These are phyloP conservation scores for Tichodroma muraria DNA, from an alignment of 2,113 vertebrate genomes.

Conservation along the genomic window DNA sequence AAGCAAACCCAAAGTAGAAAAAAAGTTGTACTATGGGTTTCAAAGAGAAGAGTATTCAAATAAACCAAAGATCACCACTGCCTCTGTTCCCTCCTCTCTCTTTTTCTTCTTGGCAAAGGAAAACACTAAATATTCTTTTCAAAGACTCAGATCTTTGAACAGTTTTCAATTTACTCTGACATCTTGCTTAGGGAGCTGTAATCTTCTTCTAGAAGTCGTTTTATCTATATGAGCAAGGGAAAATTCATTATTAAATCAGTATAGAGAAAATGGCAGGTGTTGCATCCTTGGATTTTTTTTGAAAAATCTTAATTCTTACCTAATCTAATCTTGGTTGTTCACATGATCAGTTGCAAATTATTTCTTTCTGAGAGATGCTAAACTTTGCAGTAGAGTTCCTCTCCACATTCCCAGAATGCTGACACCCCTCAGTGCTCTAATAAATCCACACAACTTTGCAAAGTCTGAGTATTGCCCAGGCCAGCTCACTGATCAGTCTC, in stretches of 20 bases:
- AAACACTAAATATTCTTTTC: background rate
- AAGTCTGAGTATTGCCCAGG: background rate
- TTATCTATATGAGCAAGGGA: background rate
- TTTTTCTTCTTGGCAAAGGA: background rate
- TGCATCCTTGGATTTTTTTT: background rate
- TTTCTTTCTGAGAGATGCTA: background rate
- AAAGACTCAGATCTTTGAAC: background rate
- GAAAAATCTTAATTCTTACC: background rate
- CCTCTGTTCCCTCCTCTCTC: background rate
- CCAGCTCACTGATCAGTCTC: background rate
- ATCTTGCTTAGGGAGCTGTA: background rate
- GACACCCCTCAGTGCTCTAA: background rate
- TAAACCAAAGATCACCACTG: background rate
- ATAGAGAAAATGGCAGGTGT: background rate
- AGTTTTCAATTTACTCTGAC: background rate
- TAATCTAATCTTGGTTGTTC: background rate
- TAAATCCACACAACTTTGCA: background rate
- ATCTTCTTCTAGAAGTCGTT: background rate
- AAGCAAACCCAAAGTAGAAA: background rate
- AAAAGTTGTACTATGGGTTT: background rate
- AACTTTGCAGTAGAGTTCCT: background rate
- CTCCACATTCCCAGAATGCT: background rate
- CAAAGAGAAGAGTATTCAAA: background rate
- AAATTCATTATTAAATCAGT: background rate
- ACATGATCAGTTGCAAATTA: background rate